Conservation (phyloP, 2,888 invertebrate genomes). For the Xestia ashworthii region DNA sequence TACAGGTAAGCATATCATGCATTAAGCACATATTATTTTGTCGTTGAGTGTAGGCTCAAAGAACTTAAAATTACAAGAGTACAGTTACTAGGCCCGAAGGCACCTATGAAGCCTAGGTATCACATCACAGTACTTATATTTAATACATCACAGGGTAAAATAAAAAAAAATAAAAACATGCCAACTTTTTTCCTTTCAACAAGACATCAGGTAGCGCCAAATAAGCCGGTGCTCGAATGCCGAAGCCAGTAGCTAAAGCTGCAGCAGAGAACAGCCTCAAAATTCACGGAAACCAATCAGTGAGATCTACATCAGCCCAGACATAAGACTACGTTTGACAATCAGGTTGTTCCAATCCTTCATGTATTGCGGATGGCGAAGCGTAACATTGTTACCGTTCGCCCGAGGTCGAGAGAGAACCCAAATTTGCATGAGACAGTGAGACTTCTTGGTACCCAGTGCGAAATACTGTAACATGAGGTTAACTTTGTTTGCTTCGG, state of each 20-base stretch:
- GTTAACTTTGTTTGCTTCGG: neutral
- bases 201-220: no score
- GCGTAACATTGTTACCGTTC: slow-evolving; percentile 5
- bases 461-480: neutral
- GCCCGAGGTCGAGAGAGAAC: neutral
- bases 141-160: no score
- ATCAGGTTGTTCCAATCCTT: slow-evolving; percentile 6
- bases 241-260: neutral
- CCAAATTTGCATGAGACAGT: neutral
- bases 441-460: neutral
- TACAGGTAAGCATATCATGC: no score
- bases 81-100: no score
- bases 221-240: no score
- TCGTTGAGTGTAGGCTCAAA: no score
- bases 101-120: no score
- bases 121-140: no score
- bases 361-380: neutral
- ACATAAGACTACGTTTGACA: neutral
- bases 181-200: no score
- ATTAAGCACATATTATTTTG: no score
- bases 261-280: neutral
- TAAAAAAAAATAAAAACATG: no score
- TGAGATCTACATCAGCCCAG: neutral
- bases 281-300: slow-evolving; percentile 1
- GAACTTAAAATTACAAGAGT: no score